Conservation (phyloP, 2,888 invertebrate species). For the Tethea ocularis region DNA sequence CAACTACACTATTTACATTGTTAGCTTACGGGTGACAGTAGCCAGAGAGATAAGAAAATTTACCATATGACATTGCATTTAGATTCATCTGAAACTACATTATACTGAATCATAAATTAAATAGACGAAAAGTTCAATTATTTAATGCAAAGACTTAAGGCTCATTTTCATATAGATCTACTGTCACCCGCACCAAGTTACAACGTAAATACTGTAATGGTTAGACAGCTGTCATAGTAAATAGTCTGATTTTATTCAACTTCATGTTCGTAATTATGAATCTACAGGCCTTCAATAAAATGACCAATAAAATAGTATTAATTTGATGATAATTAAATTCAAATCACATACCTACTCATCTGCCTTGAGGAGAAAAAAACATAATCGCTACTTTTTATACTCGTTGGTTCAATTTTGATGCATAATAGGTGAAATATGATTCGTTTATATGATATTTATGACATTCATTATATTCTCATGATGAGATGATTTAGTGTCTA, state of each 20-base stretch:
- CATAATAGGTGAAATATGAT: conserved; percentile 7
- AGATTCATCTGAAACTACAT: no score
- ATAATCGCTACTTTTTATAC: conserved; percentile 26
- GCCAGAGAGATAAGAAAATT: no score
- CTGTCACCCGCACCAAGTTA: no score
- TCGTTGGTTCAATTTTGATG: not conserved
- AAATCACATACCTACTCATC: conserved; percentile 34
- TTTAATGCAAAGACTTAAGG: no score
- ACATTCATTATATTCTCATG: not conserved
- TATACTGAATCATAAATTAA: no score
- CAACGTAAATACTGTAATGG: no score
- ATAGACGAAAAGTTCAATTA: no score
- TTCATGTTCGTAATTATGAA: not conserved
- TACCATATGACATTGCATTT: no score
- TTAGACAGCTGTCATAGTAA: not conserved
- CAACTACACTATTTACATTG: no score
- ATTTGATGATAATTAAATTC: conserved; percentile 40
- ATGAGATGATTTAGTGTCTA: not conserved
- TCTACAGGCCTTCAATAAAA: conserved; percentile 35
- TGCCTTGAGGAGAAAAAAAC: conserved; percentile 22
- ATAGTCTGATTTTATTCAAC: not conserved
- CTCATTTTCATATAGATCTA: no score
- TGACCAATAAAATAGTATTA: conserved; percentile 32
- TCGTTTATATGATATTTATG: not conserved
- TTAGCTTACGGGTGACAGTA: no score